These are phyloP conservation scores for Stigmatopora argus DNA, from an alignment of 2,113 vertebrate genomes.

Conservation along the genomic window DNA sequence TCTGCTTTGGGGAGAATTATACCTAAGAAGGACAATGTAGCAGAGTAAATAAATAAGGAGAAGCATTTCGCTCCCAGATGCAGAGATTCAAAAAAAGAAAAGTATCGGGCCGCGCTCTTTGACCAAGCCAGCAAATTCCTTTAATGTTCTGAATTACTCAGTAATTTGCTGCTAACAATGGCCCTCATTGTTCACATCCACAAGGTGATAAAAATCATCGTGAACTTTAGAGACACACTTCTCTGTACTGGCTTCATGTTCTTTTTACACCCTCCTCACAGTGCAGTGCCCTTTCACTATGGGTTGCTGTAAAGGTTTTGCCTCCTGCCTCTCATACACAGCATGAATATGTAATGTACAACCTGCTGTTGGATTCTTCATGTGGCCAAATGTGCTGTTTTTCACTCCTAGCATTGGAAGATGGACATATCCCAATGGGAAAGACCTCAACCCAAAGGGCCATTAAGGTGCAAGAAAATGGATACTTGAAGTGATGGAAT, in stretches of 20 bases:
- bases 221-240: constrained; percentile 47
- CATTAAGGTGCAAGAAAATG: not conserved
- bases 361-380: constrained; percentile 25
- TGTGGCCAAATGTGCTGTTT: constrained; percentile 26
- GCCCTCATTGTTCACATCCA: constrained; percentile 37
- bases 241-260: constrained; percentile 28
- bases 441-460: constrained; percentile 23
- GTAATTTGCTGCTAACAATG: constrained; percentile 25
- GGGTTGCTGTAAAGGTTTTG: constrained; percentile 47
- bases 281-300: constrained; percentile 48
- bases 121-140: constrained; percentile 32
- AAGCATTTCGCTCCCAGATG: constrained; percentile 35
- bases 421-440: constrained; percentile 22
- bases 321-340: constrained; percentile 29
- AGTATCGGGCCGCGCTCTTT: constrained; percentile 41
- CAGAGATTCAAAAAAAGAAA: constrained; percentile 2
- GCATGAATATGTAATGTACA: constrained; percentile 47
- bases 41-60: constrained; percentile 30
- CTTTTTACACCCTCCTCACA: constrained; percentile 36
- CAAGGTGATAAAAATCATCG: constrained; percentile 44
- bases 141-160: constrained; percentile 28
- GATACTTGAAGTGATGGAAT: not conserved
- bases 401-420: constrained; percentile 5
- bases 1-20: constrained; percentile 27
- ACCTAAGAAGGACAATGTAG: constrained; percentile 27